Evolutionary conservation across 2,113 vertebrate species (phyloP).

Genomic region (Malurus alboscapulatus): DNA sequence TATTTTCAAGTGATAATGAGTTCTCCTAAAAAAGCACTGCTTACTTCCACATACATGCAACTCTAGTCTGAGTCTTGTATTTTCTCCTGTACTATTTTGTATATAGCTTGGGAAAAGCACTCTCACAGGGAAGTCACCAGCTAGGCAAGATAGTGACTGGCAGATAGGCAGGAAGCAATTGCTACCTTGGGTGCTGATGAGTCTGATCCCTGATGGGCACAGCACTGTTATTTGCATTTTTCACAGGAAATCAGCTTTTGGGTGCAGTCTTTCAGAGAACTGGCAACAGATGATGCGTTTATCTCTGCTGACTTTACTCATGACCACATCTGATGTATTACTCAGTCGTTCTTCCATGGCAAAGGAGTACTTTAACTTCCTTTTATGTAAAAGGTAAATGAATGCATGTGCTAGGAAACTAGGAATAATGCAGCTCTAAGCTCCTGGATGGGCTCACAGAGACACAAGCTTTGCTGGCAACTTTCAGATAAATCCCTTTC

Average conservation of each 20-base stretch:
- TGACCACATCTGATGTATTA: not conserved
- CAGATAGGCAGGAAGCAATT: not conserved
- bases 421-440: not conserved
- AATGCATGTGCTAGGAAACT: not conserved
- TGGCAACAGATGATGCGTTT: not conserved
- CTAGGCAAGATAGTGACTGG: not conserved
- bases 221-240: not conserved
- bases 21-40: not conserved
- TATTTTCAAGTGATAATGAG: not conserved
- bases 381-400: not conserved
- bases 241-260: not conserved
- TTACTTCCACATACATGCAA: rapidly evolving
- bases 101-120: not conserved
- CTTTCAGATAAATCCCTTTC: not conserved
- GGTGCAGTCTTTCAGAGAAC: not conserved
- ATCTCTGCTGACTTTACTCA: not conserved
- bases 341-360: not conserved
- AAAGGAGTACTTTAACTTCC: not conserved
- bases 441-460: not conserved
- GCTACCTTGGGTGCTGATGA: not conserved
- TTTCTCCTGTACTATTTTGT: not conserved
- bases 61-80: not conserved
- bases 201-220: not conserved
- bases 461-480: not conserved
- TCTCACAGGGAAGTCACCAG: not conserved